Percentiles rank a stretch among this genome's conserved stretches.
Evolutionary conservation across 1,140 invertebrate species (phyloP).

Genomic region (Capitella teleta): DNA sequence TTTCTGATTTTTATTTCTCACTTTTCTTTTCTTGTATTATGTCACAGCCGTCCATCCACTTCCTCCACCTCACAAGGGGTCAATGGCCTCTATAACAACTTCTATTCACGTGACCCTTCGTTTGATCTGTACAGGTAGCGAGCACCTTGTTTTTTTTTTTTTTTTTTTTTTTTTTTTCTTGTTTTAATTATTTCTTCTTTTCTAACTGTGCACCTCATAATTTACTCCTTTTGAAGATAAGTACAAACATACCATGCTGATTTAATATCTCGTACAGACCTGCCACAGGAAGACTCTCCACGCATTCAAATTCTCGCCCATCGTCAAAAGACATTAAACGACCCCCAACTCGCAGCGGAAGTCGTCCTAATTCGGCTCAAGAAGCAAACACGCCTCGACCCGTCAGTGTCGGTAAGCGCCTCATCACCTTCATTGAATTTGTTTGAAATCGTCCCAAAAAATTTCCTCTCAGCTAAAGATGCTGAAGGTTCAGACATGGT

Average conservation of each 20-base stretch:
- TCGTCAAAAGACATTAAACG: slow-evolving; percentile 10
- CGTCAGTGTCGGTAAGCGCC: background rate
- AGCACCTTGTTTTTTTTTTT: background rate
- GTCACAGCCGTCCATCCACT: too few species aligned
- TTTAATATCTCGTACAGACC: background rate
- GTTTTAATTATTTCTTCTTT: background rate
- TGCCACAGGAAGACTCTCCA: background rate
- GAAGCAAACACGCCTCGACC: slow-evolving; percentile 5
- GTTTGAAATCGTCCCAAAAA: background rate
- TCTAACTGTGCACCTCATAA: background rate
- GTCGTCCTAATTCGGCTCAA: slow-evolving; percentile 23
- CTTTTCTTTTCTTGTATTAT: too few species aligned
- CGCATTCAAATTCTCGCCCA: slow-evolving; percentile 3
- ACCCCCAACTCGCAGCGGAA: slow-evolving; percentile 34
- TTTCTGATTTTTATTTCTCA: too few species aligned
- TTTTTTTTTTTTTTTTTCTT: background rate
- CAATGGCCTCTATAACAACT: too few species aligned
- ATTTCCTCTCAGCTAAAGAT: slow-evolving; percentile 9
- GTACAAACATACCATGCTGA: background rate
- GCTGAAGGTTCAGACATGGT: slow-evolving; percentile 11
- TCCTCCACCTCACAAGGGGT: too few species aligned
- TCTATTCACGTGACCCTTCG: too few species aligned
- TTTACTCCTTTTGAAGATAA: background rate
- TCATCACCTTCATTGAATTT: background rate
- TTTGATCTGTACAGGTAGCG: too few species aligned